phyloP scores from a whole-genome alignment of 2,888 invertebrate genomes.

The Branchellion lobata region DNA sequence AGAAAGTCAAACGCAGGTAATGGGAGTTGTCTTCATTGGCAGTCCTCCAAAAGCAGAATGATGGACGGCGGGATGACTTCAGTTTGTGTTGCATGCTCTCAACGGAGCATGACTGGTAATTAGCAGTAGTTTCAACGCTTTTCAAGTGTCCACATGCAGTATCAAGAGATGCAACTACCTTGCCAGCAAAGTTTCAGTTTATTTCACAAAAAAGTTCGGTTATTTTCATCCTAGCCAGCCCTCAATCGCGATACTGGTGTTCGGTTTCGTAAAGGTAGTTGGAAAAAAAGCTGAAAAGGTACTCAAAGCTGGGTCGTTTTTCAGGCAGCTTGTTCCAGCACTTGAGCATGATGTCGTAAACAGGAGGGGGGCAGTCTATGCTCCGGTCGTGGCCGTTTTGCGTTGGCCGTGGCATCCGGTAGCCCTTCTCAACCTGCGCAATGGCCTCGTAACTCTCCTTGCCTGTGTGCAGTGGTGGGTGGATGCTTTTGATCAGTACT shows the following conservation, averaged over 20 bases:
- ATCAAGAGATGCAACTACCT: too few relatives aligned
- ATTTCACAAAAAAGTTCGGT: too few relatives aligned
- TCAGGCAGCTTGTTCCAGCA: conserved; percentile 71
- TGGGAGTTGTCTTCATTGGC: too few relatives aligned
- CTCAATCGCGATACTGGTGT: conserved; percentile 57
- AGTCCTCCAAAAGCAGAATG: too few relatives aligned
- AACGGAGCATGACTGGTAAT: too few relatives aligned
- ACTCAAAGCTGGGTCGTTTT: conserved; percentile 94
- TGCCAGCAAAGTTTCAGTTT: too few relatives aligned
- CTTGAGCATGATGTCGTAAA: conserved; percentile 84
- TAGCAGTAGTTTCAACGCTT: too few relatives aligned
- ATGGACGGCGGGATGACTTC: too few relatives aligned
- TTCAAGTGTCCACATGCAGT: too few relatives aligned
- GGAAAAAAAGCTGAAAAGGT: conserved; percentile 64
- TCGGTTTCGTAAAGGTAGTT: conserved; percentile 60
- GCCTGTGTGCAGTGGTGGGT: conserved; percentile 30
- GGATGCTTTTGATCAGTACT: neutral
- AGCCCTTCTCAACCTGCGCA: conserved; percentile 90
- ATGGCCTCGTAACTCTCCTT: conserved; percentile 64
- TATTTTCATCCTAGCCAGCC: too few relatives aligned
- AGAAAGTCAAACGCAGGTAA: too few relatives aligned
- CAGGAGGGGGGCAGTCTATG: conserved; percentile 77
- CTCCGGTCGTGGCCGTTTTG: conserved; percentile 59
- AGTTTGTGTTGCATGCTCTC: too few relatives aligned
- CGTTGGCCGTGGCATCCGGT: conserved; percentile 89